Conservation (phyloP, 2,888 invertebrate genomes). For the Amblyjoppa proteus region DNA sequence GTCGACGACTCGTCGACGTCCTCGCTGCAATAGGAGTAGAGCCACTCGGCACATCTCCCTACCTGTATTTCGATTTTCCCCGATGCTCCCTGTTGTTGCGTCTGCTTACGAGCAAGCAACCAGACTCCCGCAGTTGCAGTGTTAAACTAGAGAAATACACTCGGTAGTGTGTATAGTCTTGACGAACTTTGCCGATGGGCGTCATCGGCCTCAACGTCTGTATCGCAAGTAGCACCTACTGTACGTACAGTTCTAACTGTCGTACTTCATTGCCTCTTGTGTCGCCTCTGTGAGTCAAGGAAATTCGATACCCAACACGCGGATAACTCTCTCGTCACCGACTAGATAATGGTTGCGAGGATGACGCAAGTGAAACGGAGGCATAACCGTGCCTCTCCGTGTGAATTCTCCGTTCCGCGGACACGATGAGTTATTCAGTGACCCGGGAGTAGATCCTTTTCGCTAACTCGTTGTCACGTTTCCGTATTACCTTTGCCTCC, state of each 20-base stretch:
- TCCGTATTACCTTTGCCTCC: slow-evolving; percentile 18
- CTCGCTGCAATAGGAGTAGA: slow-evolving; percentile 28
- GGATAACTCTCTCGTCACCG: slow-evolving; percentile 2
- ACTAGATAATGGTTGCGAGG: background rate
- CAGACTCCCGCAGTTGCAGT: slow-evolving; percentile 16
- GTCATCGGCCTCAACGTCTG: slow-evolving; percentile 31
- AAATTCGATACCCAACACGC: background rate
- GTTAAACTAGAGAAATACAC: slow-evolving; percentile 48
- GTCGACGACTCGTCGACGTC: slow-evolving; percentile 59
- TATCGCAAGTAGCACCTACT: slow-evolving; percentile 26
- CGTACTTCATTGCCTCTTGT: background rate
- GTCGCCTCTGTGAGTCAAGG: background rate
- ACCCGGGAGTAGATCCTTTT: slow-evolving; percentile 20
- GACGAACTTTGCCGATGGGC: background rate
- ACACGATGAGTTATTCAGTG: slow-evolving; percentile 20
- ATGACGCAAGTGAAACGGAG: background rate
- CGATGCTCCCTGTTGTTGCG: slow-evolving; percentile 46
- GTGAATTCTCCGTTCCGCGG: slow-evolving; percentile 1
- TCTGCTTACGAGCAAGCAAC: slow-evolving; percentile 54
- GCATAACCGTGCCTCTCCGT: background rate
- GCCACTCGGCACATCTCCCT: slow-evolving; percentile 27
- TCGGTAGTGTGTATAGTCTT: slow-evolving; percentile 9
- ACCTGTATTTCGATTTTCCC: slow-evolving; percentile 13
- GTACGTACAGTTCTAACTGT: background rate
- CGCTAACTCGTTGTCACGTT: slow-evolving; percentile 4